Percentiles rank a stretch among this genome's conserved stretches.
Evolutionary conservation across 2,113 vertebrate species (phyloP).

Genomic region (Ophiodon elongatus): DNA sequence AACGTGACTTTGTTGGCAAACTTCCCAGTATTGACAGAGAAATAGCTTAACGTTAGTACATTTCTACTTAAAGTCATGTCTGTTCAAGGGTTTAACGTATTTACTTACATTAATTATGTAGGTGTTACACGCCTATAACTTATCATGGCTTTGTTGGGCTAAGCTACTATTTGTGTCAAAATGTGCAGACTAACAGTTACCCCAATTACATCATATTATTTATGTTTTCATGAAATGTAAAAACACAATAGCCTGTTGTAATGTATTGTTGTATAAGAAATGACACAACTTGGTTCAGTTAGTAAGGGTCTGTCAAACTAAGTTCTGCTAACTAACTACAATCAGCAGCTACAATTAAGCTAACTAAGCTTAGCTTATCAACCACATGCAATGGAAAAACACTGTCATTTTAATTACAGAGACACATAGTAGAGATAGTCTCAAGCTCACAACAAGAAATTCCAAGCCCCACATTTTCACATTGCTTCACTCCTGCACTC

Average conservation of each 20-base stretch:
- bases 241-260: neutral
- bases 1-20: too few relatives aligned
- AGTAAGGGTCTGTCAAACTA: neutral
- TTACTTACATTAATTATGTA: too few relatives aligned
- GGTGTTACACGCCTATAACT: too few relatives aligned
- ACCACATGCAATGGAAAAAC: neutral
- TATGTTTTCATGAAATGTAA: neutral
- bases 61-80: too few relatives aligned
- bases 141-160: too few relatives aligned
- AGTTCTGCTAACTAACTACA: neutral
- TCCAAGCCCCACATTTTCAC: neutral
- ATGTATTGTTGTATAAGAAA: neutral
- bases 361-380: neutral
- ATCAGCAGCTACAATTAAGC: neutral
- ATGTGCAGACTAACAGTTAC: too few relatives aligned
- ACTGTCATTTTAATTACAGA: neutral
- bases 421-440: neutral
- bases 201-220: neutral
- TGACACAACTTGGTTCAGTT: neutral
- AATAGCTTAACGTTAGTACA: too few relatives aligned
- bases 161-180: neutral
- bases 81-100: too few relatives aligned
- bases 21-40: too few relatives aligned
- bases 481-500: neutral
- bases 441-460: neutral